Evolutionary conservation across 2,797 vertebrate genomes (phyloP).

Genomic region (Corythornis leucogaster): DNA sequence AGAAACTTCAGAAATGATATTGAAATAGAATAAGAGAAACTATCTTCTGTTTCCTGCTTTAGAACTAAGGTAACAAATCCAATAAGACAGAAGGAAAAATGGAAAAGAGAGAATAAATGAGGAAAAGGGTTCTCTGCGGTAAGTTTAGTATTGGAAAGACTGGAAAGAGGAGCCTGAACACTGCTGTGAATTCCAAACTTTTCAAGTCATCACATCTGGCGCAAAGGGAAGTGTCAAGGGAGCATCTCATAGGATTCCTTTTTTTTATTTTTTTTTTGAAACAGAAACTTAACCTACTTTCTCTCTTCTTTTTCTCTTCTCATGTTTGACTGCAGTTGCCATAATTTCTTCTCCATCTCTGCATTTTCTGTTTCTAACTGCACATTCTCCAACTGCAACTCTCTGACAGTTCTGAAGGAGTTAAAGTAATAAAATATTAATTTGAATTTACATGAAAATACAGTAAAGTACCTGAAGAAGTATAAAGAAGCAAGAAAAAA

Average conservation of each 20-base stretch:
- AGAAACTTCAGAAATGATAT: not conserved
- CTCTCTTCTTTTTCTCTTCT: slow-evolving; percentile 88
- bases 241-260: not conserved
- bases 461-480: not conserved
- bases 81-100: fast-evolving
- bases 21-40: not conserved
- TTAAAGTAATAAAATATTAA: not conserved
- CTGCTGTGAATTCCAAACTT: not conserved
- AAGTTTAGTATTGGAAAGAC: not conserved
- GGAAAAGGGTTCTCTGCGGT: not conserved
- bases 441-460: not conserved
- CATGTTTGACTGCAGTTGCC: slow-evolving; percentile 84
- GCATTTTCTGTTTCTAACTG: slow-evolving; percentile 84
- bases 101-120: not conserved
- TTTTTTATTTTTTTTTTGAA: not conserved
- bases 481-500: not conserved
- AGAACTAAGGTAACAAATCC: not conserved
- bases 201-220: not conserved
- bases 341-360: slow-evolving; percentile 87
- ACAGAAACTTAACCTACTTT: slow-evolving; percentile 79
- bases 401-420: slow-evolving; percentile 81
- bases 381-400: slow-evolving; percentile 82
- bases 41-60: not conserved
- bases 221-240: fast-evolving
- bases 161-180: not conserved